Evolutionary conservation across 2,888 invertebrate genomes (phyloP).

Genomic region (Arctia plantaginis): DNA sequence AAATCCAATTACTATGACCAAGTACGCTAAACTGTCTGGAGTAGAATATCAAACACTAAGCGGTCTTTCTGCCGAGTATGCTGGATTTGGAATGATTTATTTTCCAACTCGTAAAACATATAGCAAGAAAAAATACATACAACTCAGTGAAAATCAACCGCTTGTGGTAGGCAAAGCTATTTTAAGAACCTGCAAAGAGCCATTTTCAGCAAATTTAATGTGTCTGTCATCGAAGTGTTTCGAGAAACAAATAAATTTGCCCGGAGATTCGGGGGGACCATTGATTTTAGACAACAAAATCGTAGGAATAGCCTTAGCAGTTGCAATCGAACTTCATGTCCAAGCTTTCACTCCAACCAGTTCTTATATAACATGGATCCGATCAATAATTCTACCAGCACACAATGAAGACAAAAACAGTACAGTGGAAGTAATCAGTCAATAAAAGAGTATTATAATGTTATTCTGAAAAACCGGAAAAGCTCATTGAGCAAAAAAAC

Average conservation of each 20-base stretch:
- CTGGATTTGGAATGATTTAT: conserved; percentile 4
- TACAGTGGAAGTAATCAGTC: neutral
- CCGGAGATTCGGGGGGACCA: conserved; percentile 8
- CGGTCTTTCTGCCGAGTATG: conserved; percentile 4
- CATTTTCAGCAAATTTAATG: neutral
- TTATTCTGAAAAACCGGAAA: neutral
- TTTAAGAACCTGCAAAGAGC: neutral
- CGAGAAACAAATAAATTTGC: neutral
- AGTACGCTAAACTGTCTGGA: conserved; percentile 2
- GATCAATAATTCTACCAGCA: neutral
- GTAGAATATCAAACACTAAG: conserved; percentile 2
- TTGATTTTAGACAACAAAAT: conserved; percentile 2
- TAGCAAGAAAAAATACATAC: neutral
- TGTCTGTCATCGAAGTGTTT: conserved; percentile 4
- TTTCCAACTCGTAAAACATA: neutral
- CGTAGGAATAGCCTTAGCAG: neutral
- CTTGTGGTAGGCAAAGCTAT: neutral
- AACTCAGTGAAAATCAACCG: neutral
- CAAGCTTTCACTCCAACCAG: conserved; percentile 11
- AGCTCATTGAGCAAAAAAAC: neutral
- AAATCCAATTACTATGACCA: neutral
- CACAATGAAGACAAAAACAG: neutral
- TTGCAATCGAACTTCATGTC: neutral
- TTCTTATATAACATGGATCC: conserved; percentile 9
- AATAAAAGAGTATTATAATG: neutral